Conservation (phyloP, 92 coral and sea anemone species). For the Phenganax subtilis region DNA sequence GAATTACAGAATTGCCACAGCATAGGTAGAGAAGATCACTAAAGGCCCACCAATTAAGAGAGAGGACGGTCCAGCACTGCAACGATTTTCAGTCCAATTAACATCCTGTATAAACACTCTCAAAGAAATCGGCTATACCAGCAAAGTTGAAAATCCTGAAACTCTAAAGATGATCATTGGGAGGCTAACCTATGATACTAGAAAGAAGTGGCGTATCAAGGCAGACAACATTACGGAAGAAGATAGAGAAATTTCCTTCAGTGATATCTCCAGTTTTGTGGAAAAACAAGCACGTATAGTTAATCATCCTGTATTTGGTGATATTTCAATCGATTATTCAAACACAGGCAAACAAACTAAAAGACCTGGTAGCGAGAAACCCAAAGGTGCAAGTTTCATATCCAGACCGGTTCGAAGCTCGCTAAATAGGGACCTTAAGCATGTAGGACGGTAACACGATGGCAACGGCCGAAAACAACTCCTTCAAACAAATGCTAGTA, state of each 20-base stretch:
- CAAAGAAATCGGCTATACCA: slow-evolving; percentile 30
- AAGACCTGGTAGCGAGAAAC: too few species aligned
- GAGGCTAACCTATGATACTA: slow-evolving; percentile 27
- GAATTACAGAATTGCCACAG: slow-evolving; percentile 30
- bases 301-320: not conserved
- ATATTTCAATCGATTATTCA: too few species aligned
- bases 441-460: too few species aligned
- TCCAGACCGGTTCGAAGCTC: too few species aligned
- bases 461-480: too few species aligned
- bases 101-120: slow-evolving; percentile 30
- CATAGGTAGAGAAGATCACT: slow-evolving; percentile 17
- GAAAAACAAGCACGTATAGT: not conserved
- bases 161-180: slow-evolving; percentile 16
- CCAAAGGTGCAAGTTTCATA: too few species aligned
- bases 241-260: slow-evolving; percentile 20
- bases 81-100: slow-evolving; percentile 16
- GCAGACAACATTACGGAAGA: slow-evolving; percentile 46
- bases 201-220: slow-evolving; percentile 34
- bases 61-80: slow-evolving; percentile 29
- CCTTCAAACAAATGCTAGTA: too few species aligned
- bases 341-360: too few species aligned
- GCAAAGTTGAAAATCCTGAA: slow-evolving; percentile 38
- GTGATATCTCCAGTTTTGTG: not conserved
- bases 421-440: too few species aligned
- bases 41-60: slow-evolving; percentile 32